Evolutionary conservation across 2,113 vertebrate genomes (phyloP).

Genomic region (Electrona antarctica): DNA sequence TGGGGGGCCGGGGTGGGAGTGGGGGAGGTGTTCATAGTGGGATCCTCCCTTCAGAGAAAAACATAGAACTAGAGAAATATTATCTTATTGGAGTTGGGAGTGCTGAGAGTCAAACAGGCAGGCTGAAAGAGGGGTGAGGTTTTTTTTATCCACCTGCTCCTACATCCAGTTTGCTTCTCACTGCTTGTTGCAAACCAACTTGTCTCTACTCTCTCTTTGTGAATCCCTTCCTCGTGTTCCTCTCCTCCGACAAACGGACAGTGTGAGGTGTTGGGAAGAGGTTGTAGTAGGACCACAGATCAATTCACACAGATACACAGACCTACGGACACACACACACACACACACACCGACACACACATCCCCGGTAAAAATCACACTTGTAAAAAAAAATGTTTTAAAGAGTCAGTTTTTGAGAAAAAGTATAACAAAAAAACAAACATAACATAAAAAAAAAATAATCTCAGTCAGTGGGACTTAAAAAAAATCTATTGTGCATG

Average conservation of each 20-base stretch:
- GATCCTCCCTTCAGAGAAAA: constrained; percentile 22
- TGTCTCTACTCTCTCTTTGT: background rate
- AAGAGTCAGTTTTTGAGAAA: constrained; percentile 64
- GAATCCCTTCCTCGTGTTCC: constrained; percentile 13
- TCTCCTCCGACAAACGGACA: constrained; percentile 46
- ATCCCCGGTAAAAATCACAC: constrained; percentile 48
- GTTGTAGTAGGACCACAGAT: constrained; percentile 39
- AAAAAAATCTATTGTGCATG: constrained; percentile 64
- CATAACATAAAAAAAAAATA: constrained; percentile 72
- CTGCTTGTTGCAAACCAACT: background rate
- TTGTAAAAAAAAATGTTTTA: constrained; percentile 56
- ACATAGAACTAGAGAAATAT: too few relatives aligned
- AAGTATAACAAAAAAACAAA: constrained; percentile 70
- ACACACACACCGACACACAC: constrained; percentile 21
- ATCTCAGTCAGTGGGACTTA: constrained; percentile 82
- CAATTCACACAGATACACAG: constrained; percentile 33
- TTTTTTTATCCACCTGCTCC: too few relatives aligned
- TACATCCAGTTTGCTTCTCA: too few relatives aligned
- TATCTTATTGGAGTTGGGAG: constrained; percentile 3
- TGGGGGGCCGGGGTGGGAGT: too few relatives aligned
- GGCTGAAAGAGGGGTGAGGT: background rate
- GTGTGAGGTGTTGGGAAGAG: constrained; percentile 74
- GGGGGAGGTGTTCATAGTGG: constrained; percentile 31
- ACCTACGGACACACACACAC: constrained; percentile 19
- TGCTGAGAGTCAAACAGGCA: background rate